A percentile compares a stretch with the other conserved stretches of the same genome.
Evolutionary conservation across 2,113 vertebrate species (phyloP).

Genomic region (Eolophus roseicapilla): DNA sequence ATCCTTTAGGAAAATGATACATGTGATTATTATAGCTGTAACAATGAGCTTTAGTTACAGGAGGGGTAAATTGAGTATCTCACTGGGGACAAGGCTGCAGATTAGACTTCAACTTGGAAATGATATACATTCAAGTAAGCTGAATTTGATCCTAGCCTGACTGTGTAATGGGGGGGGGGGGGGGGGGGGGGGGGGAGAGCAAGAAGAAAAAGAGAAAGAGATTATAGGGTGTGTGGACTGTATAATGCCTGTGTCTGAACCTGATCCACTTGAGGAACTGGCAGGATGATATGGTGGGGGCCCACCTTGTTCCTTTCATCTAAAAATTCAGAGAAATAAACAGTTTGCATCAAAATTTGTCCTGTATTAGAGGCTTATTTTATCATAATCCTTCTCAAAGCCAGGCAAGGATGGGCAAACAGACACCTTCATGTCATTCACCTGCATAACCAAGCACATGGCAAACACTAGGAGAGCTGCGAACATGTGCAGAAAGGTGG

Average conservation of each 20-base stretch:
- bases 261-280: conserved; percentile 14
- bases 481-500: background rate
- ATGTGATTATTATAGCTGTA: conserved; percentile 39
- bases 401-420: background rate
- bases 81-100: conserved; percentile 28
- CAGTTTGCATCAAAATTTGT: background rate
- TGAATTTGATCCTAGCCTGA: conserved; percentile 25
- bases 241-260: conserved; percentile 11
- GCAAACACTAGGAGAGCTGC: background rate
- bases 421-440: background rate
- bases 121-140: conserved; percentile 14
- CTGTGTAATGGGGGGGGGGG: background rate
- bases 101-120: conserved; percentile 54
- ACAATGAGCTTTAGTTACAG: conserved; percentile 63
- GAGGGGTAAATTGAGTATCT: conserved; percentile 41
- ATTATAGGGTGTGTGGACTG: background rate
- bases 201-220: background rate
- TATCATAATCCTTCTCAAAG: background rate
- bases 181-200: background rate
- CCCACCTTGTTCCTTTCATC: background rate
- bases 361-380: background rate
- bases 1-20: conserved; percentile 60
- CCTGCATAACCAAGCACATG: background rate
- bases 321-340: background rate
- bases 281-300: background rate